These are phyloP conservation scores for Phylloscopus trochilus DNA, from an alignment of 2,113 vertebrate genomes.

Conservation along the genomic window DNA sequence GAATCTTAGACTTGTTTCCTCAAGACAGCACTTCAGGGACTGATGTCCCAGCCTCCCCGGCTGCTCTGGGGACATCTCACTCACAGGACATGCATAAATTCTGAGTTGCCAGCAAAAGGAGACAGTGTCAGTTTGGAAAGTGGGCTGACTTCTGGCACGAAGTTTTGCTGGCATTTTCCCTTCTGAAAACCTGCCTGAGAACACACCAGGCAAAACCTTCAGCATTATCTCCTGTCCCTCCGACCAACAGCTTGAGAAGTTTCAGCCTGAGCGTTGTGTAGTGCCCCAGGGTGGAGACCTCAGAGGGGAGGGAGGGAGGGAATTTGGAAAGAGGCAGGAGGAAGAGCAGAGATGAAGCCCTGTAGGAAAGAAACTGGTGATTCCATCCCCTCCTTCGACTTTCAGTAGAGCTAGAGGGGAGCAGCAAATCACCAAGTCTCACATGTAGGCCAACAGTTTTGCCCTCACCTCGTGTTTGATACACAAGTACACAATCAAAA, in stretches of 20 bases:
- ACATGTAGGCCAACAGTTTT: background rate
- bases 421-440: background rate
- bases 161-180: background rate
- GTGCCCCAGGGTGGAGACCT: background rate
- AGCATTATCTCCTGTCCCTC: accelerated
- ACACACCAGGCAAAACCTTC: background rate
- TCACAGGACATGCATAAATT: background rate
- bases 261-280: accelerated
- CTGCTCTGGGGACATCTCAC: background rate
- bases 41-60: background rate
- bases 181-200: background rate
- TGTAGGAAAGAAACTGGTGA: background rate
- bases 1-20: background rate
- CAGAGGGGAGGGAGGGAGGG: background rate
- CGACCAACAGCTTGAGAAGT: accelerated
- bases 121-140: background rate
- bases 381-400: background rate
- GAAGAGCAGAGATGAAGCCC: background rate
- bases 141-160: background rate
- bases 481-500: background rate
- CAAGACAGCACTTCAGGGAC: background rate
- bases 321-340: background rate
- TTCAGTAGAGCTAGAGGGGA: background rate
- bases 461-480: background rate
- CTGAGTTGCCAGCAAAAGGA: background rate